Conservation (phyloP, 2,113 vertebrate genomes). For the Miniopterus natalensis region DNA sequence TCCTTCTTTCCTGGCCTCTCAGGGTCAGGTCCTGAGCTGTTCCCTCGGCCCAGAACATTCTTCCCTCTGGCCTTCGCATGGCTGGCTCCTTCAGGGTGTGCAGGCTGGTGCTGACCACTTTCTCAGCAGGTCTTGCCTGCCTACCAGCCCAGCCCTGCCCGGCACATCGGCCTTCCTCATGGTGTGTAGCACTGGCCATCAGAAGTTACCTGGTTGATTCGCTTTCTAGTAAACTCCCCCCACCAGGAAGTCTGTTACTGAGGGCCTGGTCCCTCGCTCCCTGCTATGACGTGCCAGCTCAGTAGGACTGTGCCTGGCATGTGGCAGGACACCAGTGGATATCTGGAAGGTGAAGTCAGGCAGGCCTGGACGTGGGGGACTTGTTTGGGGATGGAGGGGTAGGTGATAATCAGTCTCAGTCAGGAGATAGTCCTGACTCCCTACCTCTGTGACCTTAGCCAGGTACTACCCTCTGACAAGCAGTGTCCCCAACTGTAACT, state of each 20-base stretch:
- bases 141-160: background rate
- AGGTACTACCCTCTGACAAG: background rate
- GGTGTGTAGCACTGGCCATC: background rate
- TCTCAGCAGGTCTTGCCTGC: background rate
- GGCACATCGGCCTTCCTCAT: background rate
- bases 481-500: background rate
- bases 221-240: background rate
- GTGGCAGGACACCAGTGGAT: background rate
- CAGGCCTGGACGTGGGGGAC: background rate
- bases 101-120: background rate
- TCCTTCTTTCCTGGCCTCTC: background rate
- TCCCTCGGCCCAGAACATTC: background rate
- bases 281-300: no score
- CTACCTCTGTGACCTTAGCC: background rate
- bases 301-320: background rate
- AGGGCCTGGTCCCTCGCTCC: background rate
- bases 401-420: background rate
- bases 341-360: background rate
- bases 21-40: background rate
- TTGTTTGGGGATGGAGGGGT: background rate
- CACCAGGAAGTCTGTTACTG: background rate
- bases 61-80: background rate
- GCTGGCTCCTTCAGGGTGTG: background rate
- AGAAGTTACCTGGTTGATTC: background rate
- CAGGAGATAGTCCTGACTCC: background rate